Base-by-base conservation (phyloP, 1,140 invertebrate species). In the Scylla paramamosain region DNA sequence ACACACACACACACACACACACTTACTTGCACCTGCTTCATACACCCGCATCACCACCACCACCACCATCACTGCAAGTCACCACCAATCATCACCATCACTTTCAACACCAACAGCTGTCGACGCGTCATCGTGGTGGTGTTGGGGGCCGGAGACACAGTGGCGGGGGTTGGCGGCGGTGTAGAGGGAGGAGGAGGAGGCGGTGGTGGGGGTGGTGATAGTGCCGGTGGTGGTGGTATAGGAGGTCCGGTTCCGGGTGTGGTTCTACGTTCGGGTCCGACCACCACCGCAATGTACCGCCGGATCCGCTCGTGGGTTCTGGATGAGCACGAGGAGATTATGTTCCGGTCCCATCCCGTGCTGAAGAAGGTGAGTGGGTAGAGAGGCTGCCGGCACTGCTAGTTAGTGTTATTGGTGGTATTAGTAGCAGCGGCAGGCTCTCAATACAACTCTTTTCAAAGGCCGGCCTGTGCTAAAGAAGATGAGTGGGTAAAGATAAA, bases 291-390 rank as follows among this genome's bases (percentile, higher is more conserved):
- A 0, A 91, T 95, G 92, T 95, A 95, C 90, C 95, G 95, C 20
- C 87, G 95, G 25, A 95, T 95, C 28, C 92, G 95, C 4, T 95
- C 95, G 7, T 95, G 95, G 95, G 95, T 95, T 52, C 59, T 95
- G 12, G 95, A 95, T 83, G 95, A 95, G 31, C 88, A 95, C 7
- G 95, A 95, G 46, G 86, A 91, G 10, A 45, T 95, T 86, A 52
- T 91, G 16, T 95, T 94, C 82, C 92, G 95, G 29, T 45, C 48
- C 52, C 25, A 59, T 29, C 95, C 89, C 4, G 88, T 93, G 31
- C 25, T 95, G 59, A 95, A 95, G 88, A 95, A 95, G 95, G 95
- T 95, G 82, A 93, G 95, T 91, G 20, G 0, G 31, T n/a, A 39
- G 39, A 39, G 39, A 39, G 39, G 39, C 6, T 39, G 39, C 6